phyloP scores from a whole-genome alignment of 2,113 vertebrate species.

The Crypturellus undulatus region DNA sequence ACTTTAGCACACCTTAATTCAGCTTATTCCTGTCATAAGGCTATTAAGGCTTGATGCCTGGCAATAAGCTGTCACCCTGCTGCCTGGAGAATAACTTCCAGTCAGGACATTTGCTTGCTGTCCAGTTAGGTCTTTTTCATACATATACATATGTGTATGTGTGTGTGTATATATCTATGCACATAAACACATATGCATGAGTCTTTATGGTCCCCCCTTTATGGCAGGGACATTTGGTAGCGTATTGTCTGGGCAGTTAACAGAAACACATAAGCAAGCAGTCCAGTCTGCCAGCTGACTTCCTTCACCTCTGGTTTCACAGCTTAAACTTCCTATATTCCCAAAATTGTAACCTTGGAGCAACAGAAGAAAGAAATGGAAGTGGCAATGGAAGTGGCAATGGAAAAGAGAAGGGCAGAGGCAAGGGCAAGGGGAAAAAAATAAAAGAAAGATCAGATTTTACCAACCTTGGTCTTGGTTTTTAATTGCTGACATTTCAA shows the following conservation, averaged over 20 bases:
- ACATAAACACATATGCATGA: background rate
- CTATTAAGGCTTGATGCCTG: background rate
- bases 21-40: background rate
- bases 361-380: background rate
- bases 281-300: background rate
- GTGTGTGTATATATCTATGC: too few relatives aligned
- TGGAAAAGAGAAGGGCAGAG: fast-evolving
- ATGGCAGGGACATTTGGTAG: background rate
- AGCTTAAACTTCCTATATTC: background rate
- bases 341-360: background rate
- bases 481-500: background rate
- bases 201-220: background rate
- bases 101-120: background rate
- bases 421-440: background rate
- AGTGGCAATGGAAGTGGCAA: too few relatives aligned
- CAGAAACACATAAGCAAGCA: background rate
- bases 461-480: background rate
- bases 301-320: background rate
- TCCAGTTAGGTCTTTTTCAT: background rate
- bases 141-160: too few relatives aligned
- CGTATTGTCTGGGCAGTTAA: background rate
- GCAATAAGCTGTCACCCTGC: constrained; percentile 43
- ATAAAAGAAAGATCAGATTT: background rate
- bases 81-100: background rate
- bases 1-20: background rate